Evolutionary conservation across 2,797 vertebrate species (phyloP), one percentile per base, ranked within the genome.

Genomic region (Mormyrops boulengeri): DNA sequence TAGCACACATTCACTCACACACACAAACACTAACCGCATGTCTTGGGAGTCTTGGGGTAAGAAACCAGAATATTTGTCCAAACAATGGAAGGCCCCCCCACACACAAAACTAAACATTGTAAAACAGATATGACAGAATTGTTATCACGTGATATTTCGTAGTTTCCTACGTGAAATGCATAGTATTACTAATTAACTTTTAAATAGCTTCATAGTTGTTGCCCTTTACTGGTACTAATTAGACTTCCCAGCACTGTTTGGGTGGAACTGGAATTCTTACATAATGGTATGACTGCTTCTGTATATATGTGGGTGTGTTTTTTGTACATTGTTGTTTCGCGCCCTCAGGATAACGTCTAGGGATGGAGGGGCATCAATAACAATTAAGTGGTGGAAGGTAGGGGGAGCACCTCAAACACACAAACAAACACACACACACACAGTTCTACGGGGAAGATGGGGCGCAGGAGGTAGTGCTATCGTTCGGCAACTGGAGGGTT

Each of bases 241-340:
- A 86, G 50, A 55, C 22, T 86, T 86, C 30, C 84, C 50, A 52
- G 73, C 41, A 47, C 26, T 52, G 47, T 86, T 52, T 86, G 49
- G 47, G 44, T 86, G 49, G 84, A 86, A 53, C 50, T 86, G 49
- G 26, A 26, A 86, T 86, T 53, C 0, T 3, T 86, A 19, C 84
- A 52, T 52, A 86, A 86, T 86, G 47, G 84, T 86, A 49, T 86
- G 84, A 52, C 47, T 86, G 84, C 47, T 34, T 80, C 38, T 80
- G 17, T 17, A 80, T 41, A 80, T 80, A 47, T 80, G 38, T 86
- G 84, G 84, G 49, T 86, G 84, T 34, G 84, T 85, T 52, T 86
- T 86, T 69, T 14, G 34, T 53, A 52, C 30, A 85, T 34, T 85
- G 84, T 86, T 7, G 38, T 30, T 73, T 73, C 26, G 38, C 22